A percentile compares a stretch with the other conserved stretches of the same genome.
Conservation (phyloP, 1,140 invertebrate genomes). For the Heliconius hewitsoni region DNA sequence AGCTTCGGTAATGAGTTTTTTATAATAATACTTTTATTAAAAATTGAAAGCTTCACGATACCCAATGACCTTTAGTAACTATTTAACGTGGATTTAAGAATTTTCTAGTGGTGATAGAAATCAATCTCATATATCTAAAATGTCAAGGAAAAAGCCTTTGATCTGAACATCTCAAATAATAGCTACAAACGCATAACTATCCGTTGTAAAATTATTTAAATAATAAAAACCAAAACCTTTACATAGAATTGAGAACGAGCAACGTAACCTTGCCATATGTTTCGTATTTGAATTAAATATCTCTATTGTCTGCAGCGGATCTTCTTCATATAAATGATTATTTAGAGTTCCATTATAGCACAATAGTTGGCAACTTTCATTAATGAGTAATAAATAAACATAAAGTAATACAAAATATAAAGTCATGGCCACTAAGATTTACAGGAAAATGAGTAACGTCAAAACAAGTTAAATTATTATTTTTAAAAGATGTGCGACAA, state of each 20-base stretch:
- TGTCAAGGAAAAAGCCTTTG: too few relatives aligned
- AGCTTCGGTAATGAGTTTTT: too few relatives aligned
- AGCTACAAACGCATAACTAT: too few relatives aligned
- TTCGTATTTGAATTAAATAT: slow-evolving; percentile 38
- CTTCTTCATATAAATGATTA: slow-evolving; percentile 50
- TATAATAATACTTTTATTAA: too few relatives aligned
- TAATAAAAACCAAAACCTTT: slow-evolving; percentile 35
- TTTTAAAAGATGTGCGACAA: too few relatives aligned
- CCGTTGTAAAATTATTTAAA: background rate
- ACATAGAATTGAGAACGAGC: slow-evolving; percentile 57
- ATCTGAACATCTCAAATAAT: too few relatives aligned
- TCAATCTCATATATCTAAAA: too few relatives aligned
- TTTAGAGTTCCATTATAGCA: slow-evolving; percentile 67
- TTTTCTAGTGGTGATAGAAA: too few relatives aligned
- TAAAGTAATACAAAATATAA: slow-evolving; percentile 23
- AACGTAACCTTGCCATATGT: slow-evolving; percentile 48
- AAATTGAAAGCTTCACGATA: too few relatives aligned
- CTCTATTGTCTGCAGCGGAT: slow-evolving; percentile 47
- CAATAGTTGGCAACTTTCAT: slow-evolving; percentile 39
- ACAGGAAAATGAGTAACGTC: background rate
- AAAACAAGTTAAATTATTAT: background rate
- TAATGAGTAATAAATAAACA: slow-evolving; percentile 29
- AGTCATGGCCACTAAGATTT: slow-evolving; percentile 28
- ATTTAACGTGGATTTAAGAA: too few relatives aligned
- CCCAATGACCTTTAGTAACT: too few relatives aligned